Conservation (phyloP, 2,113 vertebrate species). For the Tragelaphus strepsiceros region DNA sequence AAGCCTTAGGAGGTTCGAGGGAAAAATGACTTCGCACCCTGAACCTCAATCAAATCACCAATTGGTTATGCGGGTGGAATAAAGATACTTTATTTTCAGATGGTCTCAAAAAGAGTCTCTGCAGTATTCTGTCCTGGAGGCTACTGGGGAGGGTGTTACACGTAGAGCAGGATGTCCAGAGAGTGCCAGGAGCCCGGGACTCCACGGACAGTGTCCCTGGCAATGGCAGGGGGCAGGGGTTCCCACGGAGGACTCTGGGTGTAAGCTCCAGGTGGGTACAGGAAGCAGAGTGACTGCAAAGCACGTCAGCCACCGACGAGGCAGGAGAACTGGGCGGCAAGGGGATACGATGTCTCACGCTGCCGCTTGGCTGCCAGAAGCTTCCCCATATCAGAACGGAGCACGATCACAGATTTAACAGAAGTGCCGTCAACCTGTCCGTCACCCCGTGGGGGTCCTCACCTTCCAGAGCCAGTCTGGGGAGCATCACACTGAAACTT, state of each 20-base stretch:
- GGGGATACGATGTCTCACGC: accelerated
- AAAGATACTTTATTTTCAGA: neutral
- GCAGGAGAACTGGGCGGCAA: neutral
- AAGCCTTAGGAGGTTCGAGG: neutral
- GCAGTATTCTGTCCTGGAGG: neutral
- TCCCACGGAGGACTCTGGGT: neutral
- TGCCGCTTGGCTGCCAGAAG: accelerated
- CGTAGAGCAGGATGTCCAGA: neutral
- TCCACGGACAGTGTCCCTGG: neutral
- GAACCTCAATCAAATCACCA: neutral
- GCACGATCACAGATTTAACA: no score
- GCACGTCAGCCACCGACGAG: neutral
- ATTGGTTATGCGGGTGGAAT: accelerated
- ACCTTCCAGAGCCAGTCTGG: neutral
- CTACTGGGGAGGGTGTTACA: neutral
- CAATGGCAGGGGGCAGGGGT: accelerated
- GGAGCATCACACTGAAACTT: accelerated
- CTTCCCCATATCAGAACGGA: accelerated
- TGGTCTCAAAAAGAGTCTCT: neutral
- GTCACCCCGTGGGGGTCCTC: neutral
- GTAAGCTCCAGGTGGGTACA: neutral
- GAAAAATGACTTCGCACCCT: neutral
- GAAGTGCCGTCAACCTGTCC: neutral
- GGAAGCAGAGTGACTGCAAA: neutral
- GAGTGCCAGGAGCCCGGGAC: neutral